These are phyloP conservation scores for Dicrostonyx torquatus DNA, from an alignment of 2,797 vertebrate species.

Conservation along the genomic window DNA sequence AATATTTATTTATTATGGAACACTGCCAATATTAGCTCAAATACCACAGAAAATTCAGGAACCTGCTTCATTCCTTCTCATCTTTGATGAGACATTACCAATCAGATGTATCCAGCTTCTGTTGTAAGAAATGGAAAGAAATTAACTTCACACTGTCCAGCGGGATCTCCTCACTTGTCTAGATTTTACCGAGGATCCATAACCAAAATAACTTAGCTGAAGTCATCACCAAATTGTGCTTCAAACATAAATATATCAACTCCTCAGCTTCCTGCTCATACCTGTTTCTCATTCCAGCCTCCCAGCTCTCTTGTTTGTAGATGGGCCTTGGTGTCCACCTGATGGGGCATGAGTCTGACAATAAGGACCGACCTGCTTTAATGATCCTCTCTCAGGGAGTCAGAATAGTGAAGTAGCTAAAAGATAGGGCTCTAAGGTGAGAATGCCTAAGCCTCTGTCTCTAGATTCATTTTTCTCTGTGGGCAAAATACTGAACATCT, in stretches of 20 bases:
- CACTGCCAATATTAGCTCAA: conserved; percentile 4
- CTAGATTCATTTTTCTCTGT: conserved; percentile 56
- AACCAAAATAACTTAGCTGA: not conserved
- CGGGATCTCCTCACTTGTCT: conserved; percentile 30
- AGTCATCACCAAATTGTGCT: not conserved
- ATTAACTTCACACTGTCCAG: conserved; percentile 31
- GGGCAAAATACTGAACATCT: conserved; percentile 63
- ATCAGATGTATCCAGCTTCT: conserved; percentile 51
- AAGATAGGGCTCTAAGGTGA: conserved; percentile 55
- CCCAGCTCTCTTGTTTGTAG: conserved; percentile 41
- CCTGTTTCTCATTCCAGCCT: conserved; percentile 19
- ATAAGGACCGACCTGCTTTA: conserved; percentile 66
- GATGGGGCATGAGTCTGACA: conserved; percentile 34
- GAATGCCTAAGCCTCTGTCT: conserved; percentile 49
- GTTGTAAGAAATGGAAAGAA: conserved; percentile 42
- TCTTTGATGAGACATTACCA: conserved; percentile 34
- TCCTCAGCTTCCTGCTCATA: not conserved
- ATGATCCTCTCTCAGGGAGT: conserved; percentile 80
- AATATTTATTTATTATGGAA: conserved; percentile 56
- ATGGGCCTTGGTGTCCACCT: conserved; percentile 53
- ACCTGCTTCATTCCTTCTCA: conserved; percentile 29
- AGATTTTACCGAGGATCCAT: not conserved
- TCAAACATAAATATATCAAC: conserved; percentile 15
- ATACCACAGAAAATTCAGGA: conserved; percentile 50
- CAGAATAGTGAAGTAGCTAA: conserved; percentile 65